These are phyloP conservation scores for Cyanoliseus patagonus DNA, from an alignment of 2,113 vertebrate species.

Conservation along the genomic window DNA sequence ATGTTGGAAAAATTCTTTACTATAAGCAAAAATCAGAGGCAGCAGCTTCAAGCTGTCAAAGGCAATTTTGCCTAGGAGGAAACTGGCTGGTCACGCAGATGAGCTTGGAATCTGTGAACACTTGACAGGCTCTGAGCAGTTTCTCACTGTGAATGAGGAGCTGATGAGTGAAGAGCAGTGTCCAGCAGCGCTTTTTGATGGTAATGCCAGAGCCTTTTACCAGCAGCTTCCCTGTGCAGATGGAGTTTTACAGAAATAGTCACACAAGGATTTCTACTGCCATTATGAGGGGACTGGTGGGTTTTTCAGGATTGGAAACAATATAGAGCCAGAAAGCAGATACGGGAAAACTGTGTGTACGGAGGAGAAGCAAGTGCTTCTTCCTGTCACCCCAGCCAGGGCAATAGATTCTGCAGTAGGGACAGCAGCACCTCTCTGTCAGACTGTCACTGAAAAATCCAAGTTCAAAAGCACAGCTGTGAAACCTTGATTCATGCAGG, in stretches of 20 bases:
- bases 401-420: background rate
- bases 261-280: background rate
- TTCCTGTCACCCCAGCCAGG: background rate
- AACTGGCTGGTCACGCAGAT: background rate
- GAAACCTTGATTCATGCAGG: background rate
- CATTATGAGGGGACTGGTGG: background rate
- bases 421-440: background rate
- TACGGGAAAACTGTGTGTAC: background rate
- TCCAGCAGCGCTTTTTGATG: background rate
- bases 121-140: background rate
- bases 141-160: background rate
- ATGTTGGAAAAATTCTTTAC: background rate
- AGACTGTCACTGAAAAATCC: background rate
- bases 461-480: background rate
- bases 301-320: background rate
- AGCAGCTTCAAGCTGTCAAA: conserved; percentile 42
- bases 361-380: background rate
- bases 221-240: background rate
- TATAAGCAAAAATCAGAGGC: conserved; percentile 21
- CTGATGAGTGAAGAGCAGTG: conserved; percentile 44
- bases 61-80: conserved; percentile 20
- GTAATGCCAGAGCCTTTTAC: conserved; percentile 8
- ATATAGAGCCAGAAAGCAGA: background rate
- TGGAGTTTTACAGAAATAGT: background rate
- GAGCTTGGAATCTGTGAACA: background rate